phyloP scores from a whole-genome alignment of 2,797 vertebrate species.

The Sciurus carolinensis region DNA sequence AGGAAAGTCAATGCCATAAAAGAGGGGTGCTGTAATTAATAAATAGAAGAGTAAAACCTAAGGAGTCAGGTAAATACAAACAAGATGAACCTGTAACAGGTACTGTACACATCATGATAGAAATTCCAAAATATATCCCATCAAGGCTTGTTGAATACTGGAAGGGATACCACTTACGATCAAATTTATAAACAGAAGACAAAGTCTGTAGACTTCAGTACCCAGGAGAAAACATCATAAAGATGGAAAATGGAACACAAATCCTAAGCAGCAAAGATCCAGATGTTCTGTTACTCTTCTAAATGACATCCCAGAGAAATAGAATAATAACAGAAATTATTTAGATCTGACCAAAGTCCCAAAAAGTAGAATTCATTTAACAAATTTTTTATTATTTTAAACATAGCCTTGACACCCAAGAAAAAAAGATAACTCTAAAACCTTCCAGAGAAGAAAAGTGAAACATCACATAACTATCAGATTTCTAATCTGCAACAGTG shows the following conservation, averaged over 20 bases:
- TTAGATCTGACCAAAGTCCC: background rate
- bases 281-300: background rate
- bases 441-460: conserved; percentile 17
- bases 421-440: conserved; percentile 8
- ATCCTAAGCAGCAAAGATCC: background rate
- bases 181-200: conserved; percentile 8
- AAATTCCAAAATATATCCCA: background rate
- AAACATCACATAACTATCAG: conserved; percentile 20
- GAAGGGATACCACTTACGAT: background rate
- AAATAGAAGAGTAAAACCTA: background rate
- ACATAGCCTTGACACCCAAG: background rate
- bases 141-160: background rate
- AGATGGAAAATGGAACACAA: conserved; percentile 5
- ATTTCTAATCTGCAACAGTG: background rate
- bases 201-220: background rate
- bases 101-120: background rate
- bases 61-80: conserved; percentile 15
- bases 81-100: background rate
- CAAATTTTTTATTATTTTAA: background rate
- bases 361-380: background rate
- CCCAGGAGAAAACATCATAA: background rate
- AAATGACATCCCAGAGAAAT: background rate
- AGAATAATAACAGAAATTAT: conserved; percentile 29
- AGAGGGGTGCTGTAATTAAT: background rate
- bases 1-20: background rate